These are phyloP conservation scores for Astatoreochromis straeleni DNA, from an alignment of 2,113 vertebrate species.

Conservation along the genomic window DNA sequence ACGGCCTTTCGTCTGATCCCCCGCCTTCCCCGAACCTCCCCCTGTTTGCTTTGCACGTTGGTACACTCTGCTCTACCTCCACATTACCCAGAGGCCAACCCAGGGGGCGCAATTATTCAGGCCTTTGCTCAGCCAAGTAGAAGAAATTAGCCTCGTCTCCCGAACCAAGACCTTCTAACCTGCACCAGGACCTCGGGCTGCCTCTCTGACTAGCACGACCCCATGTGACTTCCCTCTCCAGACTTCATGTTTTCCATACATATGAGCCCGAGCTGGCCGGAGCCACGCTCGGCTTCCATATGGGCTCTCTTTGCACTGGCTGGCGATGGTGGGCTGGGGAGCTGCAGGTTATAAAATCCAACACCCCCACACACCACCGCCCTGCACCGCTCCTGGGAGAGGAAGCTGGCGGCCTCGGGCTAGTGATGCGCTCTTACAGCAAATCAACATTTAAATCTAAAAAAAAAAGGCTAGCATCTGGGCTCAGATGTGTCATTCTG, in stretches of 20 bases:
- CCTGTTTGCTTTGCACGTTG: neutral
- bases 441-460: neutral
- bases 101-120: constrained; percentile 68
- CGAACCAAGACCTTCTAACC: constrained; percentile 62
- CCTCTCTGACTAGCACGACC: constrained; percentile 52
- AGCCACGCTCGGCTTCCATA: constrained; percentile 40
- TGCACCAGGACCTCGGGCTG: constrained; percentile 54
- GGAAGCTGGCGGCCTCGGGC: constrained; percentile 4
- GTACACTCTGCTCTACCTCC: constrained; percentile 38
- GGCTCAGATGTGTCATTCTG: neutral
- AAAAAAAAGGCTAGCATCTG: neutral
- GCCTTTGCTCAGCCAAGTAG: constrained; percentile 66
- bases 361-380: constrained; percentile 18
- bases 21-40: neutral
- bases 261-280: constrained; percentile 34
- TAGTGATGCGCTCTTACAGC: neutral
- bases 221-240: constrained; percentile 39
- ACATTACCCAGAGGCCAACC: constrained; percentile 51
- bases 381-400: constrained; percentile 6
- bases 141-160: constrained; percentile 66
- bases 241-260: constrained; percentile 57
- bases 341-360: constrained; percentile 20
- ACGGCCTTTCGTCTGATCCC: neutral
- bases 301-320: neutral
- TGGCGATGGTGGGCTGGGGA: neutral